Conservation (phyloP, 2,113 vertebrate species). For the Phalacrocorax aristotelis region DNA sequence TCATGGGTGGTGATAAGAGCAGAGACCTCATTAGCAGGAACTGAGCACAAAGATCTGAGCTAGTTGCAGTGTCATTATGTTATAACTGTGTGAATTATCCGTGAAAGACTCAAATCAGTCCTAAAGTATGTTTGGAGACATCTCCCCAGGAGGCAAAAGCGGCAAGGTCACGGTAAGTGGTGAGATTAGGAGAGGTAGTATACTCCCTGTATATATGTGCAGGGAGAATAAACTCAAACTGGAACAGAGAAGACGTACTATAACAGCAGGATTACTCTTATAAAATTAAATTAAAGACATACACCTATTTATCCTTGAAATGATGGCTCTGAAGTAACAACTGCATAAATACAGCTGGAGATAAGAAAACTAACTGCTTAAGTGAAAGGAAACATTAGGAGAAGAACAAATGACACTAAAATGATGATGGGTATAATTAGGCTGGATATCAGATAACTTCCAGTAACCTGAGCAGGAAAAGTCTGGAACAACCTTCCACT, state of each 20-base stretch:
- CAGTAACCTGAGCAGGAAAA: not conserved
- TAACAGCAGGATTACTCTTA: not conserved
- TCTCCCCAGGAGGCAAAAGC: not conserved
- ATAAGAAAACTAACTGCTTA: not conserved
- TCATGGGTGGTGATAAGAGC: not conserved
- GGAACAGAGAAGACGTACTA: not conserved
- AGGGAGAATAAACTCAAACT: not conserved
- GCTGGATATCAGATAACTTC: not conserved
- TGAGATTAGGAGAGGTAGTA: not conserved
- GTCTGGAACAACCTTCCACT: not conserved
- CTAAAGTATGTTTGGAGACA: not conserved
- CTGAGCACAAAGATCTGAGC: not conserved
- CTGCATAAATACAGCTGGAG: not conserved
- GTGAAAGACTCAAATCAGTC: not conserved
- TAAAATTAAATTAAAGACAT: not conserved
- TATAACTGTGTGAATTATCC: not conserved
- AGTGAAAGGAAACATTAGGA: not conserved
- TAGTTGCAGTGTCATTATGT: not conserved
- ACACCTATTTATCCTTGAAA: not conserved
- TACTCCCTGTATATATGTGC: rapidly evolving
- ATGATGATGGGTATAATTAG: not conserved
- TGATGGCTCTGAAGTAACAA: not conserved
- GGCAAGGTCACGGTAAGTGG: not conserved
- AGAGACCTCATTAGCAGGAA: not conserved
- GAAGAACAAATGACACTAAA: not conserved